Evolutionary conservation across 2,888 invertebrate genomes (phyloP), one percentile per base, ranked within the genome.

Genomic region (Luperina nickerlii): DNA sequence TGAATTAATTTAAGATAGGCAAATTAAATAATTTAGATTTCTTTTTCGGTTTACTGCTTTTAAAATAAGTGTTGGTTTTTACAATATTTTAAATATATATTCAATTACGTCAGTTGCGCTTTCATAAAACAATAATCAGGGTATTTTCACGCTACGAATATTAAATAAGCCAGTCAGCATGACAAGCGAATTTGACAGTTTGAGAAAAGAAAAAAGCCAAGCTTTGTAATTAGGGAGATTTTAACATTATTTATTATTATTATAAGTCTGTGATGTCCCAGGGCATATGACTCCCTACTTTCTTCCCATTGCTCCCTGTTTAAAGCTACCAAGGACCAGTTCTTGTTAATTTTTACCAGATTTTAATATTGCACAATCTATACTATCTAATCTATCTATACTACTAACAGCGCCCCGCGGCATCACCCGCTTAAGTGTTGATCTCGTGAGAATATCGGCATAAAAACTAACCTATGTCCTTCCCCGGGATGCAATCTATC

Each of bases 261-360:
- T 62, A 27, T 15, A 27, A 27, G 6, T 7, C 7, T 62, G n/a
- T 27, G n/a, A 62, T 62, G 62, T 27, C 13, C 62, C n/a, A 2
- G 27, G 7, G 6, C n/a, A n/a, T 2, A 0, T 2, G 15, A 27
- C 15, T 13, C 24, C 1, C n/a, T n/a, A 60, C 20, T 8, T 0
- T n/a, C 13, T 6, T 24, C 27, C 27, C 15, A 62, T 7, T 27
- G 15, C 6, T 62, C 1, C 7, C n/a, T 27, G n/a, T 15, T 62
- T 13, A 62, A 62, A 27, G 2, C 27, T 15, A 15, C 6, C 1
- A 27, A 62, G 62, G 27, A 27, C 6, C 27, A 62, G 27, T 27
- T 13, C n/a, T 60, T 60, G 7, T 3, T 3, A 24, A 54, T 57
- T 24, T 57, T 57, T 57, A 57, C 8, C 1, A 24, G 9, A 57